Conservation (phyloP, 2,113 vertebrate genomes). For the Malurus cyaneus region DNA sequence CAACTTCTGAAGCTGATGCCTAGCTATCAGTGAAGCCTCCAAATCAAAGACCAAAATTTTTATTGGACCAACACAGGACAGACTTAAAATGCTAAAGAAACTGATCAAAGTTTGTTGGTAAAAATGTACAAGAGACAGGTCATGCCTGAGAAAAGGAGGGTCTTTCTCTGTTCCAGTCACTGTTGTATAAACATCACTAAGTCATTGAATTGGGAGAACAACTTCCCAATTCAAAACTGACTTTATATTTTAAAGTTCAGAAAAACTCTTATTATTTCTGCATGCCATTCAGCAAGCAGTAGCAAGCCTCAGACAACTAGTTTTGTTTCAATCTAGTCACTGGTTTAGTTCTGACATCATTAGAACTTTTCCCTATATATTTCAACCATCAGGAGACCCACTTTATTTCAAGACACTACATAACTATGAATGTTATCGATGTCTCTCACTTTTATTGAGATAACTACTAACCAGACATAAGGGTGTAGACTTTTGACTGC, state of each 20-base stretch:
- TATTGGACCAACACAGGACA: not conserved
- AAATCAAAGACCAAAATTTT: not conserved
- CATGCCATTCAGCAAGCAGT: not conserved
- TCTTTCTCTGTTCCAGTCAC: not conserved
- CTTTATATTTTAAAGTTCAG: not conserved
- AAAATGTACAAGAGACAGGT: not conserved
- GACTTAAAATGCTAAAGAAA: not conserved
- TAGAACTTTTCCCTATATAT: not conserved
- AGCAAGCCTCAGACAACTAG: not conserved
- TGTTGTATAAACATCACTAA: not conserved
- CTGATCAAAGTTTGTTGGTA: not conserved
- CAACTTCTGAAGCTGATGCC: not conserved
- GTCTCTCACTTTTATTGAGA: not conserved
- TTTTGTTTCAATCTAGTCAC: not conserved
- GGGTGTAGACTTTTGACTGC: not conserved
- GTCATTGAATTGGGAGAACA: not conserved
- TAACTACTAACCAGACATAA: not conserved
- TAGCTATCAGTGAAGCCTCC: not conserved
- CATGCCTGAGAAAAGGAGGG: not conserved
- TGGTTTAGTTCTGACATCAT: not conserved
- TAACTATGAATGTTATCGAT: fast-evolving
- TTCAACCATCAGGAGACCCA: not conserved
- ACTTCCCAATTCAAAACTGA: not conserved
- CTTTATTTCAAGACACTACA: not conserved
- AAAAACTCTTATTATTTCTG: not conserved